These are phyloP conservation scores for Arion vulgaris DNA, from an alignment of 1,140 invertebrate genomes.

Conservation along the genomic window DNA sequence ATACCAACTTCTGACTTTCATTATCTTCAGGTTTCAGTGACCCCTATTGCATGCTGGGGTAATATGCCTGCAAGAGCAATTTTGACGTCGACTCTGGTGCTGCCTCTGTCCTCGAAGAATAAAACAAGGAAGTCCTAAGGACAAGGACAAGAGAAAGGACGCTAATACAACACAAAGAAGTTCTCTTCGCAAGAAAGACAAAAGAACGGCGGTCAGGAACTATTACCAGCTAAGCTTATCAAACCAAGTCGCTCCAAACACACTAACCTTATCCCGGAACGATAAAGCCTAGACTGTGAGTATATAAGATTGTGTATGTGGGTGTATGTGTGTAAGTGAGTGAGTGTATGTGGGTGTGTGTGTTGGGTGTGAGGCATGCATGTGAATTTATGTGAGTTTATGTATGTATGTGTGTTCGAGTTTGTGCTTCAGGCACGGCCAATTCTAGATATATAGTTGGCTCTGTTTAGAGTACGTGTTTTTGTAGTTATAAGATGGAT, in stretches of 20 bases:
- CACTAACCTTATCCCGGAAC: slow-evolving; percentile 94
- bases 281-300: slow-evolving; percentile 97
- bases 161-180: slow-evolving; percentile 44
- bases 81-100: slow-evolving; percentile 45
- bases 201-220: slow-evolving; percentile 52
- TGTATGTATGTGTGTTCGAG: too few species aligned
- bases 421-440: too few species aligned
- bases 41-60: slow-evolving; percentile 96
- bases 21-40: slow-evolving; percentile 89
- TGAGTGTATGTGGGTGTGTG: too few species aligned
- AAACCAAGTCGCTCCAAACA: slow-evolving; percentile 89
- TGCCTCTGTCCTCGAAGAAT: slow-evolving; percentile 60
- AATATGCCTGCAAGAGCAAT: slow-evolving; percentile 77
- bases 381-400: too few species aligned
- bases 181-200: slow-evolving; percentile 56
- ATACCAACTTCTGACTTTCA: too few species aligned
- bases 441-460: too few species aligned
- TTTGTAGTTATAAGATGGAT: too few species aligned
- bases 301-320: slow-evolving; percentile 65
- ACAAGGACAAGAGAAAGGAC: slow-evolving; percentile 48
- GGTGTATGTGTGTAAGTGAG: too few species aligned
- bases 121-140: slow-evolving; percentile 42
- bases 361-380: too few species aligned
- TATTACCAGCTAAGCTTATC: slow-evolving; percentile 90
- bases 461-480: too few species aligned